Base-by-base conservation (phyloP, 2,888 invertebrate species). In the Pyrocoelia pectoralis region DNA sequence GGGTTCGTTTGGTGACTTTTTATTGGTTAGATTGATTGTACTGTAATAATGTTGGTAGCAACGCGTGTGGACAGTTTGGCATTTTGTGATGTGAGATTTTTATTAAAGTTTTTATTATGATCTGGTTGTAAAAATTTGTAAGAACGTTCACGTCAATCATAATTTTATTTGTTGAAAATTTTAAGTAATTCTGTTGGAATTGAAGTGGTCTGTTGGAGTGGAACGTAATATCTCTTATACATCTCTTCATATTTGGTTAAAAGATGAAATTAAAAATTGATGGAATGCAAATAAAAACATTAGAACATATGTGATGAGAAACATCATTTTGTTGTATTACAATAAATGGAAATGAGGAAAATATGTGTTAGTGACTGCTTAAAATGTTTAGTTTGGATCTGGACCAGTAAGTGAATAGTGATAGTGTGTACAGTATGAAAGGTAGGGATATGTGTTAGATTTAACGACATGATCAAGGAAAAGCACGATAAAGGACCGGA, bases 261-360 rank as follows among this genome's bases (percentile, higher is more conserved):
- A 77, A 80, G 78, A 80, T 80, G 80, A 80, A 81, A 81, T 80
- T 80, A 81, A 81, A 81, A 80, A 80, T 78, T 79, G 77, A 78
- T 78, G 80, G 80, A 80, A 81, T 80, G 80, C 80, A 81, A 81
- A 81, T 81, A 81, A 81, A 81, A 81, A 81, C 80, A 80, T 80
- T 80, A 76, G 79, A 80, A 79, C 80, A 81, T 81, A 81, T 81
- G 81, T 81, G 80, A 80, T 80, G 77, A 79, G 78, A 79, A 78
- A 77, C 75, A 79, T 76, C 77, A 79, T 75, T 78, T 76, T 76
- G 76, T 74, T 74, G 72, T 74, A 75, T 74, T 74, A 73, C 71
- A 74, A 73, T 73, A 73, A 74, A 73, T 73, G 72, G 70, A 74
- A 74, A 73, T 71, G 75, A 70, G 73, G 65, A 73, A 74, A 72